Percentiles rank a stretch among this genome's conserved stretches.
Conservation (phyloP, 2,113 vertebrate species). For the Oenanthe melanoleuca region DNA sequence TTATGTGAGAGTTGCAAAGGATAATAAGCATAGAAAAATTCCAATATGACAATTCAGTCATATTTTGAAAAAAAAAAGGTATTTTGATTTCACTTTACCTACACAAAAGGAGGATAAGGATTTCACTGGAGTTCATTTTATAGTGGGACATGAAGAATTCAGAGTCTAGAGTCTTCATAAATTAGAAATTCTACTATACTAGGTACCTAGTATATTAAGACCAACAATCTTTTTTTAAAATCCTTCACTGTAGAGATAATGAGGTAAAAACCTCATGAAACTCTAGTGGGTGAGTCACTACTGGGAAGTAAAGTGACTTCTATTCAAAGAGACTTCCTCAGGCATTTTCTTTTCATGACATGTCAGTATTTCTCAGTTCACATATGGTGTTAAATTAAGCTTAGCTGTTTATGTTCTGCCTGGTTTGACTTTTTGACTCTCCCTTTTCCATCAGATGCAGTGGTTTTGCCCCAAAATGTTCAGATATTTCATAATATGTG, state of each 20-base stretch:
- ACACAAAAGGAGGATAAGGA: not conserved
- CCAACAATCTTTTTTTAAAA: not conserved
- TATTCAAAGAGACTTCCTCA: not conserved
- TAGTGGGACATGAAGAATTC: no score
- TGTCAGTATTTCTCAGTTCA: slow-evolving; percentile 6
- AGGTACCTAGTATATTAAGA: not conserved
- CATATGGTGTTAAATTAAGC: slow-evolving; percentile 36
- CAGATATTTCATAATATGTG: not conserved
- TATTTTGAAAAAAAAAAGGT: not conserved
- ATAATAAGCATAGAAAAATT: not conserved
- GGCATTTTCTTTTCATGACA: slow-evolving; percentile 30
- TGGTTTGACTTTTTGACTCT: slow-evolving; percentile 37
- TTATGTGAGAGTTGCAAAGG: not conserved
- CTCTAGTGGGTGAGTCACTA: not conserved
- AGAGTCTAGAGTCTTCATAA: not conserved
- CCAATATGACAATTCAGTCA: not conserved
- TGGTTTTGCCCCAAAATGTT: not conserved
- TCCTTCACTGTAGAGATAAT: not conserved
- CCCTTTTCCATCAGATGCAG: not conserved
- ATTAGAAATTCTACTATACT: not conserved
- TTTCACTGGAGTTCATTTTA: not conserved
- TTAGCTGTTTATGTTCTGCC: slow-evolving; percentile 10
- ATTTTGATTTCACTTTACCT: not conserved
- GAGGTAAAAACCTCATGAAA: not conserved
- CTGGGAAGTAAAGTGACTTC: not conserved